phyloP scores from a whole-genome alignment of 2,797 vertebrate species.

The Heteromormyrus szaboi region DNA sequence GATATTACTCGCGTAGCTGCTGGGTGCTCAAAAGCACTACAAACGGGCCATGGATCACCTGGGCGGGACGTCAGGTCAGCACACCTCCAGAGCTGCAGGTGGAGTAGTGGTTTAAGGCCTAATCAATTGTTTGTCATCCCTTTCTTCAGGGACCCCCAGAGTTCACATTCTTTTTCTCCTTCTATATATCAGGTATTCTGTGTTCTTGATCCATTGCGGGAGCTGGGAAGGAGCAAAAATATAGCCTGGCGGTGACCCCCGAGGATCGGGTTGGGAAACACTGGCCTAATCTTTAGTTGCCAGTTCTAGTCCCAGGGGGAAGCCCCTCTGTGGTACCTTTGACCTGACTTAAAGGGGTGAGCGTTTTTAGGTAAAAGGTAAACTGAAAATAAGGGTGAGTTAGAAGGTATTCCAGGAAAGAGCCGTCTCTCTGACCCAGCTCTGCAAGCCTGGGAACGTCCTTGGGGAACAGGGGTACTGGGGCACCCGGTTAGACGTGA shows the following conservation, averaged over 20 bases:
- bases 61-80: neutral
- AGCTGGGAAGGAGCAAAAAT: neutral
- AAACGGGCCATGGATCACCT: neutral
- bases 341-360: neutral
- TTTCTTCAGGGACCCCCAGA: neutral
- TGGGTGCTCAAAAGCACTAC: neutral
- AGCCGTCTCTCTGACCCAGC: constrained; percentile 13
- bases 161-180: neutral
- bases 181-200: neutral
- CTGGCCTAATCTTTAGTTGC: neutral
- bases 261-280: neutral
- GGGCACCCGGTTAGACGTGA: neutral
- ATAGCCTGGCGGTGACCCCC: neutral
- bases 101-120: neutral
- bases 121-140: neutral
- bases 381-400: neutral
- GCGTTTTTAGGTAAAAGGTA: neutral
- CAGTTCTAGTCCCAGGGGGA: neutral
- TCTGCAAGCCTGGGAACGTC: constrained; percentile 2
- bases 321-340: neutral
- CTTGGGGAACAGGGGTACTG: constrained; percentile 15
- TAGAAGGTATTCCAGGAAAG: constrained; percentile 23
- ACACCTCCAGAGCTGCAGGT: neutral
- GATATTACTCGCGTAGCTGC: neutral
- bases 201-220: neutral